Base-by-base conservation (phyloP, 2,888 invertebrate species). In the Drosophila diplacantha region DNA sequence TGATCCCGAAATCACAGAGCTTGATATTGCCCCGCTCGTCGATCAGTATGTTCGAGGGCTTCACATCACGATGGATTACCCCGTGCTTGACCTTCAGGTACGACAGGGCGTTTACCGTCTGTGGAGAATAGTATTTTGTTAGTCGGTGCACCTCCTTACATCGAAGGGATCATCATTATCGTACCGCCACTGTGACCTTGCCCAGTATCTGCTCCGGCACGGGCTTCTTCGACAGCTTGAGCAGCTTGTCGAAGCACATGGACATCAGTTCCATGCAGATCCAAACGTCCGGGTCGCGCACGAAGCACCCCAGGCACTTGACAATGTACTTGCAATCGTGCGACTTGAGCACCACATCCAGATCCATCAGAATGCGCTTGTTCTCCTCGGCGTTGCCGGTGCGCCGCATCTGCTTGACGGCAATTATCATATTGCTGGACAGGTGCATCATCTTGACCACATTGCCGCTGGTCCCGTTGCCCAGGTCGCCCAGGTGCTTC, bases 241-340 rank as follows among this genome's bases (percentile, higher is more conserved):
- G 91, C 84, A 99, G 90, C 90, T 99, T 99, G 88, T 99, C 99
- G 86, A 99, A 95, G 89, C 99, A 99, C 20, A 98, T 97, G 14
- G 97, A 94, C 99, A 99, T 99, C 74, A 99, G 91, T 90, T 99
- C 99, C 99, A 99, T 99, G 88, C 99, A 99, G 86, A 99, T 99
- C 97, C 99, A 99, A 1, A 99, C 98, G 88, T 99, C 98, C 1
- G 96, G 94, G 87, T 96, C 96, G 0, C 96, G 97, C 56, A 99
- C 97, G 89, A 99, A 98, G 90, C 97, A 98, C 39, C 99, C 99
- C 84, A 97, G 91, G 88, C 98, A 99, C 87, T 96, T 93, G 77
- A 99, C 99, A 79, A 99, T 99, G 89, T 95, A 98, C 35, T 95
- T 95, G 89, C 98, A 99, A 89, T 97, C 97, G 85, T 97, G 96